phyloP scores from a whole-genome alignment of 2,888 invertebrate species.

The Heliconius ethilla region DNA sequence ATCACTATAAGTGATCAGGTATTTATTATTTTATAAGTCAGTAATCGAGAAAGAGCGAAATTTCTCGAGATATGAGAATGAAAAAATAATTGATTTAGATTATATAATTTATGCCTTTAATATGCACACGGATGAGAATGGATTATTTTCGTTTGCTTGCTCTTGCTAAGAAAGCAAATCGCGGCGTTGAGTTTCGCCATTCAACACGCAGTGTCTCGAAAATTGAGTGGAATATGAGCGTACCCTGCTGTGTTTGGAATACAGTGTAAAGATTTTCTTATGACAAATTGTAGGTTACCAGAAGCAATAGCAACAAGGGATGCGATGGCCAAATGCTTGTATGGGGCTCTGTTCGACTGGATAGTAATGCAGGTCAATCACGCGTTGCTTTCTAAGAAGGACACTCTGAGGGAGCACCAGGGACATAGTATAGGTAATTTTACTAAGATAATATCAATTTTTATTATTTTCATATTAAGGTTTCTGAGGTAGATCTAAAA shows the following conservation, averaged over 20 bases:
- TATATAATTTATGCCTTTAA: no score
- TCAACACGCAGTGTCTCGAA: no score
- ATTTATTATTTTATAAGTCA: background rate
- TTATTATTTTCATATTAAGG: background rate
- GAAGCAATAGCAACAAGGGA: constrained; percentile 95
- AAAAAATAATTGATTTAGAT: no score
- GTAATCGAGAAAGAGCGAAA: no score
- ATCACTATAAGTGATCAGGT: no score
- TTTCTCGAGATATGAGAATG: no score
- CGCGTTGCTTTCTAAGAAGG: constrained; percentile 94
- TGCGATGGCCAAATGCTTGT: constrained; percentile 98
- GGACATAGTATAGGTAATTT: constrained; percentile 91
- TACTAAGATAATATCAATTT: background rate
- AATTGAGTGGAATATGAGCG: background rate
- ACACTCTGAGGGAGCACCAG: constrained; percentile 91
- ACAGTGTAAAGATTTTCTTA: background rate
- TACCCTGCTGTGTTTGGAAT: background rate
- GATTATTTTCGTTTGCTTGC: no score
- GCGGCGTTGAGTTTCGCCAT: no score
- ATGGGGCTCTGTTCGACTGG: constrained; percentile 98
- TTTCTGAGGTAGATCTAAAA: no score
- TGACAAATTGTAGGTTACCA: constrained; percentile 75
- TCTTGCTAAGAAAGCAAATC: no score
- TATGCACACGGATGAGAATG: no score
- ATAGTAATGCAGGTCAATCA: constrained; percentile 98